Base-by-base conservation (phyloP, 2,888 invertebrate species). In the Chydorus sphaericus region DNA sequence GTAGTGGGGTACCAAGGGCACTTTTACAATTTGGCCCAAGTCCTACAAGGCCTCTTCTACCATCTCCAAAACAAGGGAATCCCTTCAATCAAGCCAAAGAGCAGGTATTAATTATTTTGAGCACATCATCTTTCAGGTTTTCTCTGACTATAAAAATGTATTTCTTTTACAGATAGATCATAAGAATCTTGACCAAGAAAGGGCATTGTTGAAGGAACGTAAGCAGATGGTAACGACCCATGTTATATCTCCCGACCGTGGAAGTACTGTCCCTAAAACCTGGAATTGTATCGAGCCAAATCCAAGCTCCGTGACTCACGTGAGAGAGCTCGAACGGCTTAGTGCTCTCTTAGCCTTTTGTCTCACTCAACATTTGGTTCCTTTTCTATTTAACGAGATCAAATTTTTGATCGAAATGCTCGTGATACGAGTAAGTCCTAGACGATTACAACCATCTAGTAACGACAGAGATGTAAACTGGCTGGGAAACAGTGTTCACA, bases 401-500 rank as follows among this genome's bases (percentile, higher is more conserved):
- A 26, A 36, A 10, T 26, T 49, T 23, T 31, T 55, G n/a, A 26
- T 55, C 20, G 48, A 55, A 18, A 8, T 55, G 16, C 36, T 55
- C 7, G 33, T 49, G 11, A 29, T 44, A 7, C 20, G 30, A 28
- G 48, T 30, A 28, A 30, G 30, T 44, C 18, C 30, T 29, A 14
- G 44, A 14, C 23, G 18, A 44, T 44, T 44, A 44, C 23, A 44
- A n/a, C 44, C 23, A 26, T 10, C 44, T 44, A 23, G 28, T 23
- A 14, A 14, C 11, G 8, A 14, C 1, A n/a, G n/a, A n/a, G 39
- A 11, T 44, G 4, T 16, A 2, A 49, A 30, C 30, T 16, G 31
- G 10, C 36, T 55, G 8, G 48, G 16, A 14, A n/a, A n/a, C n/a
- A 48, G 23, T 20, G 49, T 49, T 23, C 55, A 55, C 60, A 85